Evolutionary conservation across 2,113 vertebrate species (phyloP).

Genomic region (Tetrao urogallus): DNA sequence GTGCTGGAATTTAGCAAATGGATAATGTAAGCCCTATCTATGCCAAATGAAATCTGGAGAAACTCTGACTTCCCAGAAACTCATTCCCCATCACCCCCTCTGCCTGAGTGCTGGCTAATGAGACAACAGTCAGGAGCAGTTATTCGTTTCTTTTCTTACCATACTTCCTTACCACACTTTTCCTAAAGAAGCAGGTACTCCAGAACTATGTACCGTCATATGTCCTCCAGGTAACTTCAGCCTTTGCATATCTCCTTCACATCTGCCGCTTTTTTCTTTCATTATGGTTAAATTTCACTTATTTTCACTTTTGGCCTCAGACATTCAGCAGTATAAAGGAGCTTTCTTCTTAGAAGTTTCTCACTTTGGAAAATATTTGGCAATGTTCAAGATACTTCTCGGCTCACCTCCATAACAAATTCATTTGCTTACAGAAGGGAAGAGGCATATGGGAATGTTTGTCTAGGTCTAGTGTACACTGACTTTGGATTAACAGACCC

Average conservation of each 20-base stretch:
- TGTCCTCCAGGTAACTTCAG: background rate
- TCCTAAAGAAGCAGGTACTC: background rate
- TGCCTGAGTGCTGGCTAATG: background rate
- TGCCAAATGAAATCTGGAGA: background rate
- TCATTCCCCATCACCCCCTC: background rate
- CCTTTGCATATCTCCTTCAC: background rate
- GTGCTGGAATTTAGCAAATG: background rate
- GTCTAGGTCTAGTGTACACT: background rate
- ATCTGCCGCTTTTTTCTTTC: background rate
- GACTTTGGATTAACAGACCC: background rate
- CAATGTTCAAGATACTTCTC: background rate
- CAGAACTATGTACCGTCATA: background rate
- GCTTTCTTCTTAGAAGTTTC: conserved; percentile 9
- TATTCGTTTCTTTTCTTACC: background rate
- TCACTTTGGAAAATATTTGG: conserved; percentile 46
- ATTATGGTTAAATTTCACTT: background rate
- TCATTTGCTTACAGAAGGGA: conserved; percentile 11
- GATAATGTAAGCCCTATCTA: background rate
- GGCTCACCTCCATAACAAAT: conserved; percentile 29
- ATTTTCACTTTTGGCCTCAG: background rate
- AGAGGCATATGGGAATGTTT: background rate
- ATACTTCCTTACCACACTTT: background rate
- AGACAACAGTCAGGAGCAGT: background rate
- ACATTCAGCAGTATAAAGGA: background rate
- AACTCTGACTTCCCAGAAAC: background rate